A percentile compares a stretch with the other conserved stretches of the same genome.
phyloP scores from a whole-genome alignment of 2,797 vertebrate genomes.

The Anabacerthia variegaticeps region DNA sequence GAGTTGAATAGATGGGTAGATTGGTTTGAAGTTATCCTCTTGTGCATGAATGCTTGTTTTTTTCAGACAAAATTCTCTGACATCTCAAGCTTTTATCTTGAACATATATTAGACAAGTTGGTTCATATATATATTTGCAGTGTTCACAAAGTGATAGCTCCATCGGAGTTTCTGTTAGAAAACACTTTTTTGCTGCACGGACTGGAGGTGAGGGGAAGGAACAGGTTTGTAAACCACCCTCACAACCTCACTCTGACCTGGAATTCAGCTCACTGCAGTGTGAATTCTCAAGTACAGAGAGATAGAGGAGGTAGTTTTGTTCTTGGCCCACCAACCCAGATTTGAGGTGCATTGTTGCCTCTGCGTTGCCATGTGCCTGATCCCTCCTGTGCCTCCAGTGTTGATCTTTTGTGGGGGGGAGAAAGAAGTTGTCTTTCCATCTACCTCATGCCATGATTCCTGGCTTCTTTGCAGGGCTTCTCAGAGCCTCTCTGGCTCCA shows the following conservation, averaged over 20 bases:
- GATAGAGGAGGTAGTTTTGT: neutral
- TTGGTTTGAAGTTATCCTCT: slow-evolving; percentile 46
- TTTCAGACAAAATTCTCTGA: slow-evolving; percentile 36
- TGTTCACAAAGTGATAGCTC: neutral
- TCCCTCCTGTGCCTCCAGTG: neutral
- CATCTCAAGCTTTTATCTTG: slow-evolving; percentile 16
- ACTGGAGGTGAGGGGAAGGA: neutral
- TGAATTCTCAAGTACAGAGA: neutral
- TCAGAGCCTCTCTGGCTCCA: neutral
- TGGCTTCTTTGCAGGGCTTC: neutral
- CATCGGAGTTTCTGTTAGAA: neutral
- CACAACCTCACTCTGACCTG: neutral
- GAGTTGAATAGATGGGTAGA: neutral
- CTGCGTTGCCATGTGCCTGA: accelerated
- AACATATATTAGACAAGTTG: neutral
- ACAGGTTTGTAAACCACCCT: neutral
- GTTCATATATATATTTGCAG: neutral
- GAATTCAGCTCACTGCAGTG: neutral
- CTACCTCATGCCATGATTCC: accelerated
- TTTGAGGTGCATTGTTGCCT: neutral
- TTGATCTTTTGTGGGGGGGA: neutral
- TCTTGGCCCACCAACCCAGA: accelerated
- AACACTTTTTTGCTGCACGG: neutral
- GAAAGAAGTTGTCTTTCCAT: neutral
- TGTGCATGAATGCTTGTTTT: slow-evolving; percentile 1